These are phyloP conservation scores for Edolisoma coerulescens DNA, from an alignment of 2,113 vertebrate genomes.

Conservation along the genomic window DNA sequence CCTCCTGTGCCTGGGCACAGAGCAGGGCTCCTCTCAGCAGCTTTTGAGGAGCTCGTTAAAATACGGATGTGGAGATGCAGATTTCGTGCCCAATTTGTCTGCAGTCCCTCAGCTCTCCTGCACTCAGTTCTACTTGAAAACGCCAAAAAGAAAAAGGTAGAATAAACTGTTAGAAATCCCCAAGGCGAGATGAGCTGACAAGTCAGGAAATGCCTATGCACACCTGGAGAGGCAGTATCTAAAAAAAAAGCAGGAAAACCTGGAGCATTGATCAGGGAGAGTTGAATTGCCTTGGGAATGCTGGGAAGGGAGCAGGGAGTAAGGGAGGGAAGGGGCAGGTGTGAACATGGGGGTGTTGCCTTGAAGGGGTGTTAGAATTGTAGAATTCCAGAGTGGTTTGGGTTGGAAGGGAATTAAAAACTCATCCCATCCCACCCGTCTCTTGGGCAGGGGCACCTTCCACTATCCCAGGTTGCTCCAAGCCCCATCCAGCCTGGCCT, in stretches of 20 bases:
- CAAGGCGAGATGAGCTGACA: neutral
- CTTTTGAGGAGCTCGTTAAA: neutral
- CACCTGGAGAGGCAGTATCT: neutral
- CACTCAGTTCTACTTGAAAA: neutral
- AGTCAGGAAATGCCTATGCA: neutral
- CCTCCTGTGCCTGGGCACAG: neutral
- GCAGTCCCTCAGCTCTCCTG: neutral
- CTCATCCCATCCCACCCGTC: neutral
- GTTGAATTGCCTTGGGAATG: neutral
- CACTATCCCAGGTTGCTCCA: neutral
- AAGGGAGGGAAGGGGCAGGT: neutral
- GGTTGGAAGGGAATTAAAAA: neutral
- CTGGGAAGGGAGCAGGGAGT: neutral
- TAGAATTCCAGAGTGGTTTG: neutral
- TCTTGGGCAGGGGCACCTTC: neutral
- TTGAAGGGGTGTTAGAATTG: neutral
- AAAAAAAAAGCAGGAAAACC: neutral
- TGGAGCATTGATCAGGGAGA: neutral
- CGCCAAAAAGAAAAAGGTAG: neutral
- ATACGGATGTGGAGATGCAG: neutral
- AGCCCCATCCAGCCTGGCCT: accelerated
- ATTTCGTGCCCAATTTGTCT: neutral
- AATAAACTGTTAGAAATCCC: neutral
- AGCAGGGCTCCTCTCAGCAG: neutral
- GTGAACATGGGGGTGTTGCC: accelerated